Percentiles rank a stretch among this genome's conserved stretches.
Conservation (phyloP, 2,113 vertebrate species). For the Microcebus murinus region DNA sequence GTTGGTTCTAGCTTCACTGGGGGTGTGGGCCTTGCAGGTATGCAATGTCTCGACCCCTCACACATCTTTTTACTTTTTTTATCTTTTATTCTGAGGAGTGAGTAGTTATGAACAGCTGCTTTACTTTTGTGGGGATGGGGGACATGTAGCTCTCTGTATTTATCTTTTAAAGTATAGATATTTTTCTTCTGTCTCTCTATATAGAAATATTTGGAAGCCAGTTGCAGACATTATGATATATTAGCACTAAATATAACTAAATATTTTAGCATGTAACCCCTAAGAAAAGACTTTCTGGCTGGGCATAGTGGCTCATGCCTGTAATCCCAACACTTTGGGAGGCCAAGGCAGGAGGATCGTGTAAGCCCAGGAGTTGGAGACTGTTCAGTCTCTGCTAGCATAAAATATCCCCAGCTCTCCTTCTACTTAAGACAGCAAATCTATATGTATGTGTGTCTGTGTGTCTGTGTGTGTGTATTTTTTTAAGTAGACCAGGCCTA, state of each 20-base stretch:
- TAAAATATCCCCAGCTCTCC: neutral
- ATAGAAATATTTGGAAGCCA: neutral
- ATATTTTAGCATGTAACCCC: neutral
- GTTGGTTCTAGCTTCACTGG: no score
- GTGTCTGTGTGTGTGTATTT: neutral
- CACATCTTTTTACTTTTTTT: neutral
- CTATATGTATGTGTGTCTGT: neutral
- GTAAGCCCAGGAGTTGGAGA: no score
- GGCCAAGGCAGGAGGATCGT: no score
- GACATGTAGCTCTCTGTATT: neutral
- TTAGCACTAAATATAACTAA: neutral
- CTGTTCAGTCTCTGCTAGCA: neutral
- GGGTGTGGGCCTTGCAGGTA: no score
- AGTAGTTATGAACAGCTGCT: neutral
- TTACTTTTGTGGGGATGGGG: neutral
- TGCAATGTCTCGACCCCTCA: no score
- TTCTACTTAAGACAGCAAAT: neutral
- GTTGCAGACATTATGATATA: neutral
- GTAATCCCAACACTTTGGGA: no score
- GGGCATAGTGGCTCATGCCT: no score
- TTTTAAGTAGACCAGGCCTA: neutral
- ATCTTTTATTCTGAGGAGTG: neutral
- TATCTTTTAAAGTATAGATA: neutral
- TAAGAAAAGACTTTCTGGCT: neutral
- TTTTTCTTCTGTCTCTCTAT: neutral